Evolutionary conservation across 2,797 vertebrate species (phyloP).

Genomic region (Malurus leucopterus): DNA sequence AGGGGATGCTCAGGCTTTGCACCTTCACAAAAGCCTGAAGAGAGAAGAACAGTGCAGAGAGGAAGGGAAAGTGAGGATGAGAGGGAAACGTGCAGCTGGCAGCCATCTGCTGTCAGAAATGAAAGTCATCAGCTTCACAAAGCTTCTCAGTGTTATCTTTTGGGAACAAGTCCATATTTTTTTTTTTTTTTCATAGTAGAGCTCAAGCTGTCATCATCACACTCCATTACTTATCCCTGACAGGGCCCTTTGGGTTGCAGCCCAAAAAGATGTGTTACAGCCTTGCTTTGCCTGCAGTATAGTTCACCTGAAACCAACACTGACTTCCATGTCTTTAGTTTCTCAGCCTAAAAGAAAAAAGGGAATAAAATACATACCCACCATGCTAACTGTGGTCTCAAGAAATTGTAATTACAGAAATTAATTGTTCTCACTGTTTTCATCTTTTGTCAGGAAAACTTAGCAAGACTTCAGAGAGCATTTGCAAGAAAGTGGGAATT

Average conservation of each 20-base stretch:
- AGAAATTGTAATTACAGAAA: not conserved
- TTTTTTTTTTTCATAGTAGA: not conserved
- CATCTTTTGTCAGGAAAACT: conserved; percentile 84
- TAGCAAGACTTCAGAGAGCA: conserved; percentile 91
- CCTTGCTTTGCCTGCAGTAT: not conserved
- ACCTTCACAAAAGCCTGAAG: not conserved
- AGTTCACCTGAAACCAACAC: not conserved
- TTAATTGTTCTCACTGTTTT: conserved; percentile 46
- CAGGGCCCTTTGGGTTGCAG: not conserved
- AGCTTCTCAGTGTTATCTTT: conserved; percentile 21
- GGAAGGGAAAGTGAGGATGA: not conserved
- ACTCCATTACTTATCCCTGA: not conserved
- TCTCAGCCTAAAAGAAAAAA: not conserved
- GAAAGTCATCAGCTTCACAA: not conserved
- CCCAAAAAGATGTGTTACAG: not conserved
- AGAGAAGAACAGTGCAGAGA: not conserved
- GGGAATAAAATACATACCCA: not conserved
- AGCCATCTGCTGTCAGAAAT: conserved; percentile 36
- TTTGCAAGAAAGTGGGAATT: conserved; percentile 97
- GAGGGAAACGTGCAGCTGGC: not conserved
- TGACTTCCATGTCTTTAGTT: not conserved
- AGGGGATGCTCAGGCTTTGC: not conserved
- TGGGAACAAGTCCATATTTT: not conserved
- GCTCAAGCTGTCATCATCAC: conserved; percentile 22
- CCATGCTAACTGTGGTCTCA: not conserved